Conservation (phyloP, 2,888 invertebrate genomes). For the Drosophila quinaria region DNA sequence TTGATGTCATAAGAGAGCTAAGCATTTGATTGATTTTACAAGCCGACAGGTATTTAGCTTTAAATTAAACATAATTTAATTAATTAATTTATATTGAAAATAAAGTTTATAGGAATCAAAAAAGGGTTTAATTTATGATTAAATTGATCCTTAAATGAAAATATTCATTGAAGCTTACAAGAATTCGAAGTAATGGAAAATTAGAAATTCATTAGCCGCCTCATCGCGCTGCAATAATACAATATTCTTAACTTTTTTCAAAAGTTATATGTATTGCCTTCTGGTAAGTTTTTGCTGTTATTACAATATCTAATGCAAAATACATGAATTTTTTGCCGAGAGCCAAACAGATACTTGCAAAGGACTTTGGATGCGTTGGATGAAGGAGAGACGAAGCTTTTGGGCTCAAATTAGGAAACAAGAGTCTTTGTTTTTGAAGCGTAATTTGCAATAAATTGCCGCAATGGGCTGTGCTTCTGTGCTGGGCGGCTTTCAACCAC, state of each 20-base stretch:
- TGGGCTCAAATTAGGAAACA: conserved; percentile 66
- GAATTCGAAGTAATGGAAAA: background rate
- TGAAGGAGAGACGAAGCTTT: conserved; percentile 4
- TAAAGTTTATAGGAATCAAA: background rate
- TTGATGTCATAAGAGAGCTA: conserved; percentile 1
- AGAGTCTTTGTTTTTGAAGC: conserved; percentile 74
- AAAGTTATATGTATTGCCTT: conserved; percentile 24
- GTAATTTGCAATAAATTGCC: conserved; percentile 81
- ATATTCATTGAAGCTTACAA: background rate
- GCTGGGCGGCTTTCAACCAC: conserved; percentile 55
- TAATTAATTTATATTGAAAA: background rate
- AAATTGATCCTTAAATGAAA: background rate
- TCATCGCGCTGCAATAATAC: conserved; percentile 3
- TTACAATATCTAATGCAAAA: conserved; percentile 57
- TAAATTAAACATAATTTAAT: background rate
- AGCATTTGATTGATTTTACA: conserved; percentile 19
- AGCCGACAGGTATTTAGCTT: conserved; percentile 1
- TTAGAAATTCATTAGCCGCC: background rate
- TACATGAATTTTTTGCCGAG: conserved; percentile 48
- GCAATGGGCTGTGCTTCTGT: conserved; percentile 46
- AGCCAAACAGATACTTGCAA: conserved; percentile 11
- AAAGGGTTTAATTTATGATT: background rate
- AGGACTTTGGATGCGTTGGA: background rate
- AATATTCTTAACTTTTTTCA: conserved; percentile 30
- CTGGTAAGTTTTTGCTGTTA: conserved; percentile 38